Conservation (phyloP, 1,140 invertebrate genomes). For the Gryon sp. region DNA sequence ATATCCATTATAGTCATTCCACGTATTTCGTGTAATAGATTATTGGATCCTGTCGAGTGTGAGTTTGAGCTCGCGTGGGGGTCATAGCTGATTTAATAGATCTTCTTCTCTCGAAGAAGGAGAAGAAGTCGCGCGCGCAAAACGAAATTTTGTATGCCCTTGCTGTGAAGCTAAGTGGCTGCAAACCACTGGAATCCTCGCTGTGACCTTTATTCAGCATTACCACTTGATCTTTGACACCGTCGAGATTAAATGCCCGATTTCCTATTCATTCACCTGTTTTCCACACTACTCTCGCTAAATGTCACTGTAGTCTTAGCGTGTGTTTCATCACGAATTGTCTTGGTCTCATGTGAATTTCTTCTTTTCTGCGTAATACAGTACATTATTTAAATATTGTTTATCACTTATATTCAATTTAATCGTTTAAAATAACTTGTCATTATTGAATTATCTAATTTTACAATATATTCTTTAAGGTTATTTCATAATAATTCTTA, state of each 20-base stretch:
- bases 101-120: slow-evolving; percentile 13
- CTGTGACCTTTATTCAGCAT: slow-evolving; percentile 44
- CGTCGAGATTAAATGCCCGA: slow-evolving; percentile 50
- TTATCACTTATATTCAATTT: slow-evolving; percentile 41
- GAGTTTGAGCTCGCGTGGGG: slow-evolving; percentile 59
- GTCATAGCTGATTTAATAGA: slow-evolving; percentile 70
- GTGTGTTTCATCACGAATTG: slow-evolving; percentile 58
- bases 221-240: slow-evolving; percentile 55
- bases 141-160: slow-evolving; percentile 57
- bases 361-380: slow-evolving; percentile 24
- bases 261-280: slow-evolving; percentile 60
- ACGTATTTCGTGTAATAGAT: slow-evolving; percentile 21
- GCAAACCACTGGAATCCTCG: slow-evolving; percentile 36
- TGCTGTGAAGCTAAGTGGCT: slow-evolving; percentile 16
- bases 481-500: too few relatives aligned
- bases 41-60: slow-evolving; percentile 55
- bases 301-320: slow-evolving; percentile 51
- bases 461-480: too few relatives aligned
- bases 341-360: slow-evolving; percentile 39
- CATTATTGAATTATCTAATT: too few relatives aligned
- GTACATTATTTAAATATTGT: slow-evolving; percentile 14
- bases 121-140: slow-evolving; percentile 35
- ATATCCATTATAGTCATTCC: slow-evolving; percentile 12
- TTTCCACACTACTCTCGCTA: slow-evolving; percentile 48
- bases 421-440: too few relatives aligned